Evolutionary conservation across 2,888 invertebrate species (phyloP), one percentile per base, ranked within the genome.

Genomic region (Drosophila bunnanda): DNA sequence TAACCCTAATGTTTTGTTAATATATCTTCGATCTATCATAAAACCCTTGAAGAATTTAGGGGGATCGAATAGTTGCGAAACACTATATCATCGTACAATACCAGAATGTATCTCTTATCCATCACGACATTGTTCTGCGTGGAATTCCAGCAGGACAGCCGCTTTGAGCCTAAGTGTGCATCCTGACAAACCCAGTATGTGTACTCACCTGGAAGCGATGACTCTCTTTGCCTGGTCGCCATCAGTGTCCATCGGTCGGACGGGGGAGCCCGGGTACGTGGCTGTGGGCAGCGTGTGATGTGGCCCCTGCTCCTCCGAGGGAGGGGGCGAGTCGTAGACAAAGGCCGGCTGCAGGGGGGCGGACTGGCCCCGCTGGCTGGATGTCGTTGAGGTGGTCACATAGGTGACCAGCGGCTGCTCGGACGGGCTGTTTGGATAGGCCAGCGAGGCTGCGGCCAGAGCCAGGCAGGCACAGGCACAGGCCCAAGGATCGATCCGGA

Each of bases 201-300:
- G 79, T 77, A 84, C 90, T 93, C 92, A 94, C 94, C 94, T 94
- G 75, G 94, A 94, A 82, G 94, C 94, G 77, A 94, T 92, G 76
- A 94, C 93, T 93, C 94, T 94, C 89, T 94, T 93, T 54, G 94
- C 93, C 68, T 92, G 90, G 75, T 93, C 50, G 50, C 32, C 50
- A 32, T 52, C 93, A 12, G 91, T 92, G 89, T 93, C 93, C 68
- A 91, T 91, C 28, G 61, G 52, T 69, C 73, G 43, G 10, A 38
- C 39, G 20, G 38, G 7, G 38, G 72, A 57, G 20, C 38, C 25
- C 25, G 54, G 13, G 48, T 48, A 4, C 25, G 73, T 10, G 25
- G 73, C n/a, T 17, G 56, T 22, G 25, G 39, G 12, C 39, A 9
- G 28, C 15, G n/a, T 13, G 25, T 22, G 34, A 12, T 22, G 44